phyloP scores from a whole-genome alignment of 2,797 vertebrate genomes.

The Xenops minutus region DNA sequence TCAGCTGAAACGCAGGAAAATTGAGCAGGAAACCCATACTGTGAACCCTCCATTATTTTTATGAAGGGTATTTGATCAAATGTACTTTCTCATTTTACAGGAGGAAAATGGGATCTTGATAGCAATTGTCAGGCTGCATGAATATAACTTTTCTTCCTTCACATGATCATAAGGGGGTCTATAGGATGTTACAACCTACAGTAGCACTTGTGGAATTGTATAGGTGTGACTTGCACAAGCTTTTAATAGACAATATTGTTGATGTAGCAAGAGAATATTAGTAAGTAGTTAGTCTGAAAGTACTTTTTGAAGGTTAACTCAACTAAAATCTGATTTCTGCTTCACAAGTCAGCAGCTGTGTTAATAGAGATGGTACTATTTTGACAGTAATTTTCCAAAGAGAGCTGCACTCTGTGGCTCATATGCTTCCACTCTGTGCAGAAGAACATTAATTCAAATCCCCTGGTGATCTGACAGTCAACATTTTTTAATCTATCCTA shows the following conservation, averaged over 20 bases:
- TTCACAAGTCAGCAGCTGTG: constrained; percentile 4
- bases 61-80: background rate
- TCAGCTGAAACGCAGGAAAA: background rate
- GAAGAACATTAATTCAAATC: constrained; percentile 42
- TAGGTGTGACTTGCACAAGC: background rate
- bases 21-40: background rate
- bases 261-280: background rate
- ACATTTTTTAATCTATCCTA: background rate
- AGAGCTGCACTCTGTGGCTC: background rate
- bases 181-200: background rate
- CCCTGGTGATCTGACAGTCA: constrained; percentile 7
- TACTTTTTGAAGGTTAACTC: background rate
- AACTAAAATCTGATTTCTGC: constrained; percentile 2
- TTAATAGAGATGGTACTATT: constrained; percentile 27
- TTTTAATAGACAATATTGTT: background rate
- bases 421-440: constrained; percentile 23
- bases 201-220: background rate
- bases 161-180: background rate
- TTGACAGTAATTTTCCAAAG: constrained; percentile 45
- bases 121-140: background rate
- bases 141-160: background rate
- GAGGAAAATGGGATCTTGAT: background rate
- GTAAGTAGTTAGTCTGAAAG: background rate
- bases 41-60: background rate
- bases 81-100: background rate